A percentile compares a stretch with the other conserved stretches of the same genome.
Evolutionary conservation across 2,113 vertebrate genomes (phyloP).

Genomic region (Ovis canadensis): DNA sequence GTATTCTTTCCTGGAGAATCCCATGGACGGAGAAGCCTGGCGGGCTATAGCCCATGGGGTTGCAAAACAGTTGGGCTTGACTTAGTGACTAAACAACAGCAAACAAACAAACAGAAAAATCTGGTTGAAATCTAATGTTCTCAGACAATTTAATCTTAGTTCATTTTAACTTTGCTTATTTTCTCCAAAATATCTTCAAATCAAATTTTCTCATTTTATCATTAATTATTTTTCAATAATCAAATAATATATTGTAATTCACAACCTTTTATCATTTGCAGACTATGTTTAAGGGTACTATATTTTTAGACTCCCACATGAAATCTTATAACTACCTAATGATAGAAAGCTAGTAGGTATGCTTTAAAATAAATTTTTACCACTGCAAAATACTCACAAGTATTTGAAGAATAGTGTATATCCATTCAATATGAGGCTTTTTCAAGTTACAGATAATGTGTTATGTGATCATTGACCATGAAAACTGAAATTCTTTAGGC

Average conservation of each 20-base stretch:
- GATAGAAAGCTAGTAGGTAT: neutral
- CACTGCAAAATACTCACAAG: neutral
- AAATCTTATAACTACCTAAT: neutral
- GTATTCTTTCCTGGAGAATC: neutral
- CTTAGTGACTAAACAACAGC: neutral
- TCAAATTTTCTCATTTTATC: neutral
- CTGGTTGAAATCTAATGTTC: neutral
- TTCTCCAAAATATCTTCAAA: neutral
- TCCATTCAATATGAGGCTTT: neutral
- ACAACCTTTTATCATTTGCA: neutral
- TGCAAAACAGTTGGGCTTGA: neutral
- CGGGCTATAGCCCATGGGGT: neutral
- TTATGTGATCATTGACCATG: neutral
- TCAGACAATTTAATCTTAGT: neutral
- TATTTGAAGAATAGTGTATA: neutral
- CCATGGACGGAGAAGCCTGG: neutral
- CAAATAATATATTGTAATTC: neutral
- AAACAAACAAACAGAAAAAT: neutral
- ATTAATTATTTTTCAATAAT: neutral
- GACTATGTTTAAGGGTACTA: neutral
- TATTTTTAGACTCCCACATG: neutral
- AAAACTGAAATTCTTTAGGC: neutral
- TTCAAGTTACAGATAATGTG: neutral
- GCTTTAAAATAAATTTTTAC: conserved; percentile 5
- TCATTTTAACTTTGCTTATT: neutral